Evolutionary conservation across 2,888 invertebrate genomes (phyloP), one percentile per base, ranked within the genome.

Genomic region (Xestobium rufovillosum): DNA sequence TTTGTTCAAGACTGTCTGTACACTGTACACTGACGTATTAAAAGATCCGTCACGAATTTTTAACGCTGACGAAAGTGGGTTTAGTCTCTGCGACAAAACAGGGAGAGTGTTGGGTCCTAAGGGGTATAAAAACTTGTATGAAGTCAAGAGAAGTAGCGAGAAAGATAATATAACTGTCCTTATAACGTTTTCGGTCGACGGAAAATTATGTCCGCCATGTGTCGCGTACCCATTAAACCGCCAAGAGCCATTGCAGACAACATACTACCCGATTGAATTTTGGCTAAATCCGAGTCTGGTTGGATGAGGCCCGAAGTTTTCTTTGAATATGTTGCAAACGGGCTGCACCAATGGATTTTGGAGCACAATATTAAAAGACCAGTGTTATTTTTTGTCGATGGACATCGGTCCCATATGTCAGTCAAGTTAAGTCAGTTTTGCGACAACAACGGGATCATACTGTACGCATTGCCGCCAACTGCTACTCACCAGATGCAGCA

Each of bases 131-230:
- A 44, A 55, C 34, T 45, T 59, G 3, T 57, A 55, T 38, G 52
- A 55, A 39, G 40, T 58, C 13, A 55, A 56, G 27, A 37, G 43
- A 16, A 54, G 53, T 6, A 45, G 42, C 12, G 48, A 51, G 17
- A 61, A 60, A 40, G 49, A 48, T 10, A 51, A 47, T 26, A 46
- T 58, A 17, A 58, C 59, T 13, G 57, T 56, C 2, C 47, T 61
- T 42, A 49, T 53, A 26, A 47, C 51, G 13, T 59, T 60, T 48
- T 50, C 52, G 4, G 59, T 56, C 9, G 39, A 44, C 38, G 55
- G 55, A 33, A 39, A 37, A 25, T 43, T 47, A 12, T 48, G 50
- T 3, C 57, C 56, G 31, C 48, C 44, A 31, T 29, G 34, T 36
- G 38, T 47, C 14, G 37, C 44, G 8, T 47, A 30, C 27, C 44